phyloP scores from a whole-genome alignment of 92 coral and sea anemone genomes.

The Heliopora coerulea region DNA sequence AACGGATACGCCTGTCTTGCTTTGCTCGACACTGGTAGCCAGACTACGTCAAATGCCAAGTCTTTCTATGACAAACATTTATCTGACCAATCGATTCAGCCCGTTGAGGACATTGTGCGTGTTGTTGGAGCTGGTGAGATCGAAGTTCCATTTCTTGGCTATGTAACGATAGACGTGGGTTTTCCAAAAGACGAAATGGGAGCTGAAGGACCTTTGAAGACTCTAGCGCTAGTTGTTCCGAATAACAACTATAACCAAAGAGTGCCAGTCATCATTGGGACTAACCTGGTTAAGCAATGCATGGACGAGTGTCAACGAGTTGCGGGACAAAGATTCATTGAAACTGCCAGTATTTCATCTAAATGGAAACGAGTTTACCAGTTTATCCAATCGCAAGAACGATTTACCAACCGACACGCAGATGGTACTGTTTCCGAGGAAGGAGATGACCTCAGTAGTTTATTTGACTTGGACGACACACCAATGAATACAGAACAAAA shows the following conservation, averaged over 20 bases:
- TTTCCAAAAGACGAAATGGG: not conserved
- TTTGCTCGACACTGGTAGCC: conserved; percentile 55
- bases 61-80: conserved; percentile 34
- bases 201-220: conserved; percentile 32
- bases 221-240: conserved; percentile 43
- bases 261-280: conserved; percentile 45
- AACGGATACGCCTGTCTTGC: conserved; percentile 40
- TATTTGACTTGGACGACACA: conserved; percentile 26
- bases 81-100: conserved; percentile 25
- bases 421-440: not conserved
- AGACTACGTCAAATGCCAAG: conserved; percentile 41
- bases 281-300: conserved; percentile 47
- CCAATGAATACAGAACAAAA: conserved; percentile 24
- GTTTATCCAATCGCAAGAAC: conserved; percentile 25
- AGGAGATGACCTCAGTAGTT: not conserved
- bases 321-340: conserved; percentile 30
- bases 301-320: conserved; percentile 21
- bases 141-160: conserved; percentile 51
- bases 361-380: conserved; percentile 50
- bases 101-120: conserved; percentile 16
- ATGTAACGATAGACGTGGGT: conserved; percentile 10
- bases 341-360: conserved; percentile 17
- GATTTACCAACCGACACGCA: conserved; percentile 9
- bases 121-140: conserved; percentile 53
- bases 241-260: conserved; percentile 44